Evolutionary conservation across 2,888 invertebrate genomes (phyloP), one percentile per base, ranked within the genome.

Genomic region (Harmothoe impar): DNA sequence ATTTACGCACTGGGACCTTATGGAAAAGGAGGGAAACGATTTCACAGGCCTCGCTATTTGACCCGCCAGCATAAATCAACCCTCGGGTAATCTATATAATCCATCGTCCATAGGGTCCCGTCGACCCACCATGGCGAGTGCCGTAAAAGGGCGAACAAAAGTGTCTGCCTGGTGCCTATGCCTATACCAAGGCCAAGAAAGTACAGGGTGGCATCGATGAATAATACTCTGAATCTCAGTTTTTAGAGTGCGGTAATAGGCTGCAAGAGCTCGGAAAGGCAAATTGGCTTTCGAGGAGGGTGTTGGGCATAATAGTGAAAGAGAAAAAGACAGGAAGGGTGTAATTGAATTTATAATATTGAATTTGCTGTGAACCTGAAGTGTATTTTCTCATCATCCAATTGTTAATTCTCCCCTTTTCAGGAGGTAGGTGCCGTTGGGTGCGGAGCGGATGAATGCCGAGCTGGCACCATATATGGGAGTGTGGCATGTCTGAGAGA

Each of bases 21-120:
- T 84, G 84, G 84, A 84, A 84, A 84, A 86, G 54, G 54, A 86
- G 86, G 54, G 31, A 54, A 54, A 54, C 86, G 54, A 54, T 86
- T 86, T 52, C 86, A 81, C 54, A 31, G 54, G 54, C 86, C 52
- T 31, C 33, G 52, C 86, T 86, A 52, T 86, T 54, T 33, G 86
- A 86, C 86, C 56, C 86, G 31, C 54, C 17, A 25, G 52, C 20
- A 86, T 86, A 86, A 86, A 86, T 86, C 86, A 86, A 12, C 15
- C 54, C 31, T 17, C 5, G 25, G 56, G 54, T 86, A 56, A 52
- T 56, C 86, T 86, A 56, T 56, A 86, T 86, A 54, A 86, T 86
- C 81, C 81, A 81, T 81, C 35, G 81, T 20, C 29, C 81, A 33
- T 43, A 17, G 35, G 15, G 81, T 17, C 81, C 81, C 17, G 35